phyloP scores from a whole-genome alignment of 2,888 invertebrate genomes.

The Biston betularia region DNA sequence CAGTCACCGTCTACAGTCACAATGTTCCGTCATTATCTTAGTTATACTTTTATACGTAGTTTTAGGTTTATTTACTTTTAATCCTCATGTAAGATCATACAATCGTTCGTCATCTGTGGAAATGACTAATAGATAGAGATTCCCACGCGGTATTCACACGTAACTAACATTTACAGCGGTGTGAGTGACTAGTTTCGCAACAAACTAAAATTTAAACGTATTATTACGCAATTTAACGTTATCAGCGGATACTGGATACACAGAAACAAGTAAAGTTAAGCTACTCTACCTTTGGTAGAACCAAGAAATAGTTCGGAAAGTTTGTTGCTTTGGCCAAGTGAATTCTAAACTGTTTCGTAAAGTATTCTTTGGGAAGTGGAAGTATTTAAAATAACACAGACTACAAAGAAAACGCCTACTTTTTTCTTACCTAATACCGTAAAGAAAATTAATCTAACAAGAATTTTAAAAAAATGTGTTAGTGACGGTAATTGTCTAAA shows the following conservation, averaged over 20 bases:
- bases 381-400: conserved; percentile 32
- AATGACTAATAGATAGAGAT: conserved; percentile 24
- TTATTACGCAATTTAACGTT: conserved; percentile 22
- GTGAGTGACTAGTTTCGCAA: conserved; percentile 9
- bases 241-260: conserved; percentile 32
- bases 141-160: not conserved
- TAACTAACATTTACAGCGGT: conserved; percentile 1
- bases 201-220: conserved; percentile 3
- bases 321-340: conserved; percentile 45
- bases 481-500: no score
- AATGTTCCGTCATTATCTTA: conserved; percentile 11
- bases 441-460: not conserved
- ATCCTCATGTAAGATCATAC: conserved; percentile 9
- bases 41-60: conserved; percentile 18
- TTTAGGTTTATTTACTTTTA: conserved; percentile 21
- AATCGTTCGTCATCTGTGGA: conserved; percentile 15
- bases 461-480: not conserved
- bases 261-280: conserved; percentile 40
- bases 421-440: conserved; percentile 1
- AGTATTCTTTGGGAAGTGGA: conserved; percentile 42
- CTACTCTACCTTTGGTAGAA: conserved; percentile 47
- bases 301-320: conserved; percentile 50
- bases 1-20: conserved; percentile 4
- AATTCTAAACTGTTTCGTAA: conserved; percentile 49
- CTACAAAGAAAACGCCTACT: conserved; percentile 2